phyloP scores from a whole-genome alignment of 2,113 vertebrate species.

The Megaceryle maxima region DNA sequence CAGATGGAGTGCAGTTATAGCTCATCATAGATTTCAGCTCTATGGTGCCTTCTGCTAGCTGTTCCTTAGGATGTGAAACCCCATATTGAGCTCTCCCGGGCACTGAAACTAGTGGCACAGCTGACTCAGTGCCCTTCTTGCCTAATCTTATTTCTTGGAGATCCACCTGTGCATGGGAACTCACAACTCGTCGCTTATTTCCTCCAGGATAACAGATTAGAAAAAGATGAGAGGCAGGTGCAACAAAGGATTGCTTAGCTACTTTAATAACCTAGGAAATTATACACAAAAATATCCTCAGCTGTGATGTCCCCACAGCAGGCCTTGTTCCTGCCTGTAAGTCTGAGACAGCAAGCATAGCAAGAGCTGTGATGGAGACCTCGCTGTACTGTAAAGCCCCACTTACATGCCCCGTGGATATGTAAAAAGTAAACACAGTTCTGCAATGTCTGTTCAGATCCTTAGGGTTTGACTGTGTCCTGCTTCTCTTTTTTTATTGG shows the following conservation, averaged over 20 bases:
- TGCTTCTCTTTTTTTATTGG: neutral
- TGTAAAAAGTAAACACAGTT: neutral
- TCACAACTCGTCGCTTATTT: neutral
- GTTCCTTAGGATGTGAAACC: neutral
- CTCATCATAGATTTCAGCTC: neutral
- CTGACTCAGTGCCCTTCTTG: neutral
- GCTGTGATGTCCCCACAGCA: neutral
- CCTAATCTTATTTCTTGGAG: neutral
- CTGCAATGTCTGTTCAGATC: neutral
- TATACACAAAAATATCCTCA: neutral
- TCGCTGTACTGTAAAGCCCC: neutral
- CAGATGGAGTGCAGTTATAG: neutral
- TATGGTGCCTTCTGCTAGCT: neutral
- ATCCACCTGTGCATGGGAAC: neutral
- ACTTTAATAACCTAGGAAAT: neutral
- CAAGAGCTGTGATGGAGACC: neutral
- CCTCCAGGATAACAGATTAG: neutral
- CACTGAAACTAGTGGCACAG: neutral
- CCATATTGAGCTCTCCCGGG: neutral
- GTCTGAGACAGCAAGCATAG: neutral
- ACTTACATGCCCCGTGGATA: neutral
- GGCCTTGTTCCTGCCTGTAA: neutral
- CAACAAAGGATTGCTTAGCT: neutral
- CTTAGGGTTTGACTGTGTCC: neutral
- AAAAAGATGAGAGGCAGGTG: neutral